A percentile compares a stretch with the other conserved stretches of the same genome.
These are phyloP conservation scores for Podilymbus podiceps DNA, from an alignment of 2,113 vertebrate species.

Conservation along the genomic window DNA sequence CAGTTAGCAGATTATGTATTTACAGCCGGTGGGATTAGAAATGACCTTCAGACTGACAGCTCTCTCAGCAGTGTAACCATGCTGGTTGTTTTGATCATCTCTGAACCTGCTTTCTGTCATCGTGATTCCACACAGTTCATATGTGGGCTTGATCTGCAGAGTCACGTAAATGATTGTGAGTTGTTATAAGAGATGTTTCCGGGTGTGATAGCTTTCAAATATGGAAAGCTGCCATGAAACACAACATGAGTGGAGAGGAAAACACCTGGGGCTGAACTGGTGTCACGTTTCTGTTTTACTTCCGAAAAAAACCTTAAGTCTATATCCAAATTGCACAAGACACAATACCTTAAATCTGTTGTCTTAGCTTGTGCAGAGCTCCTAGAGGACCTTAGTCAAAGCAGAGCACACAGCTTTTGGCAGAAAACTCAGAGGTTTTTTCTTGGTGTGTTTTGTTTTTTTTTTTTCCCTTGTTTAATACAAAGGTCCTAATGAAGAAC, in stretches of 20 bases:
- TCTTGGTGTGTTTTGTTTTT: background rate
- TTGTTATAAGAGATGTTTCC: background rate
- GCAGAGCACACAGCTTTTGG: background rate
- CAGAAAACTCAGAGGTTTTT: background rate
- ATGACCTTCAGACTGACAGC: background rate
- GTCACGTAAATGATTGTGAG: background rate
- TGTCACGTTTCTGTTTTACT: constrained; percentile 23
- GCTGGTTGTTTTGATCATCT: background rate
- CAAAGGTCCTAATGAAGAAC: background rate
- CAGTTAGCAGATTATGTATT: background rate
- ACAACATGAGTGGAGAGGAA: background rate
- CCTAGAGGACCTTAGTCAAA: background rate
- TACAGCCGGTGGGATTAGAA: background rate
- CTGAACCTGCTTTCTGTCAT: background rate
- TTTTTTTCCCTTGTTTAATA: background rate
- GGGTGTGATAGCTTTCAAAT: background rate
- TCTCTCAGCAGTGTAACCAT: background rate
- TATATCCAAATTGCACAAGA: background rate
- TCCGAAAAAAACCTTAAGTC: background rate
- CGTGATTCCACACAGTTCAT: background rate
- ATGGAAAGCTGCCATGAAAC: background rate
- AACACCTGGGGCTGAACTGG: background rate
- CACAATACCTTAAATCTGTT: background rate
- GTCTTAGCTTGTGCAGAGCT: background rate
- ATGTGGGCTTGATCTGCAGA: background rate